These are phyloP conservation scores for Chrysaora quinquecirrha DNA, from an alignment of 30 jellyfish, hydroid and myxozoan genomes.

Conservation along the genomic window DNA sequence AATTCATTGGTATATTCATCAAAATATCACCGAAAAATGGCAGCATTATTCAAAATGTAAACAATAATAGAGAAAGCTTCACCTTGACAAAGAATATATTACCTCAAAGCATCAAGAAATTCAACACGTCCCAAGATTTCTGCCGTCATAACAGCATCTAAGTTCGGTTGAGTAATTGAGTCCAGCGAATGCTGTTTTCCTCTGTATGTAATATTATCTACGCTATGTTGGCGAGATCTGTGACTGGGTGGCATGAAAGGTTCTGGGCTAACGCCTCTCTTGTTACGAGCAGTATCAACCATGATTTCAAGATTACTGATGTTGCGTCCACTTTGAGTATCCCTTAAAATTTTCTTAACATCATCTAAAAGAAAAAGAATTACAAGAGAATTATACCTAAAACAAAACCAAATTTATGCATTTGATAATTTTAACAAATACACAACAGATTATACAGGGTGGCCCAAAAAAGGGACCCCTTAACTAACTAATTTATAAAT, in stretches of 20 bases:
- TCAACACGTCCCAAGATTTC: constrained; percentile 70
- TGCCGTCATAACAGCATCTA: constrained; percentile 61
- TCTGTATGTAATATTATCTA: constrained; percentile 24
- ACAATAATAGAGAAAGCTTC: too few species aligned
- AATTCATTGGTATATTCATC: too few species aligned
- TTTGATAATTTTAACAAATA: too few species aligned
- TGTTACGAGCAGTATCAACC: constrained; percentile 73
- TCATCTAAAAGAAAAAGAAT: constrained; percentile 61
- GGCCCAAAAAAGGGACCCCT: too few species aligned
- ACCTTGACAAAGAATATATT: too few species aligned
- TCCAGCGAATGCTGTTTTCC: constrained; percentile 48
- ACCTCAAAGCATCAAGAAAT: constrained; percentile 80
- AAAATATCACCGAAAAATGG: neutral
- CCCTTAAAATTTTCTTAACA: constrained; percentile 72
- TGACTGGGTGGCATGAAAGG: constrained; percentile 56
- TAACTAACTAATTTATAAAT: too few species aligned
- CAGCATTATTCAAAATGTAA: too few species aligned
- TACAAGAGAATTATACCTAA: too few species aligned
- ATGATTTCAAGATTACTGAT: constrained; percentile 68
- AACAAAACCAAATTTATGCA: too few species aligned
- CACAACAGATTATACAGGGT: too few species aligned
- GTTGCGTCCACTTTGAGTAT: constrained; percentile 59
- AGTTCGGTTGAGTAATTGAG: constrained; percentile 20
- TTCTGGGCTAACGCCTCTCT: constrained; percentile 81
- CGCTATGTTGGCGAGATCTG: constrained; percentile 46